A percentile compares a stretch with the other conserved stretches of the same genome.
Conservation (phyloP, 2,797 vertebrate genomes). For the Muscicapa comitata region DNA sequence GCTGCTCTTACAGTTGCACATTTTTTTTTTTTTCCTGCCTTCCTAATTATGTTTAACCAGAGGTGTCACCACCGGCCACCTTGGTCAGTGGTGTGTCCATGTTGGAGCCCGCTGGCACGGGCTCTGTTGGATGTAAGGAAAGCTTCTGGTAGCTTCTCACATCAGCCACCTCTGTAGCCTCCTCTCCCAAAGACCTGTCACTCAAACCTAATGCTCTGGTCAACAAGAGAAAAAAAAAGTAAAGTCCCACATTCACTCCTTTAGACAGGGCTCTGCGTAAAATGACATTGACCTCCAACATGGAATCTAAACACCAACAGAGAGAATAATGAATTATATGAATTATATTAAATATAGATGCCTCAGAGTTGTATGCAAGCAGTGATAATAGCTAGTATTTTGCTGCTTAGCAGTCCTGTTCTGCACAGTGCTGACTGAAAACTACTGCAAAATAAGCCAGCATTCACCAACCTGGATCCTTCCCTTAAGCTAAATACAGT, state of each 20-base stretch:
- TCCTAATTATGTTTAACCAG: fast-evolving
- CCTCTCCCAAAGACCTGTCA: not conserved
- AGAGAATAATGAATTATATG: too few relatives aligned
- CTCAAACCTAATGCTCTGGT: not conserved
- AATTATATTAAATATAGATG: not conserved
- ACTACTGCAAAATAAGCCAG: not conserved
- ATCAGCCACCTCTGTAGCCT: not conserved
- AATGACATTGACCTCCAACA: not conserved
- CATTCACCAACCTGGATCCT: not conserved
- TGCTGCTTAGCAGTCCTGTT: not conserved
- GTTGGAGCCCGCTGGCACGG: not conserved
- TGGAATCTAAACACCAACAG: not conserved
- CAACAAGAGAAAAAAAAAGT: not conserved
- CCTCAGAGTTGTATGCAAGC: not conserved
- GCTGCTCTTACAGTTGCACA: not conserved
- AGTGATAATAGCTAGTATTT: not conserved
- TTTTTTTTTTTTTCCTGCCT: too few relatives aligned
- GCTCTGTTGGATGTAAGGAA: not conserved
- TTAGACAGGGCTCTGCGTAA: not conserved
- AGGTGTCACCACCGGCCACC: not conserved
- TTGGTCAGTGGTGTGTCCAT: not conserved
- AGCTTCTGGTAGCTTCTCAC: not conserved
- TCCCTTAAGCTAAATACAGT: not conserved
- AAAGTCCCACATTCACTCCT: not conserved
- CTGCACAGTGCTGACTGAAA: not conserved